Percentiles rank a stretch among this genome's conserved stretches.
Evolutionary conservation across 2,888 invertebrate genomes (phyloP).

Genomic region (Mythimna ferrago): DNA sequence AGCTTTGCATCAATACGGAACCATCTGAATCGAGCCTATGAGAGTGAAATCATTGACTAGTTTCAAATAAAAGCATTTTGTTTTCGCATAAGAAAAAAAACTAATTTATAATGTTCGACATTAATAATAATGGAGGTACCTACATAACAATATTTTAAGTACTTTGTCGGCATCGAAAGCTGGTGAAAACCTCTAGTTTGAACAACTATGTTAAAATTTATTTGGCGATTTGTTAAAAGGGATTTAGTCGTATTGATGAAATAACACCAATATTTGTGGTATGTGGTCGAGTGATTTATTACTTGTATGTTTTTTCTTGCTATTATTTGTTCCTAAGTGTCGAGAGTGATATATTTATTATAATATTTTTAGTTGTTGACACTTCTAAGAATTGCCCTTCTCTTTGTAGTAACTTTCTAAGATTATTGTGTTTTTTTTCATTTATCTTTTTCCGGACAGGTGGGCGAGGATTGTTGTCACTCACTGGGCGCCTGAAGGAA

Average conservation of each 20-base stretch:
- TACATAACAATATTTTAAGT: constrained; percentile 19
- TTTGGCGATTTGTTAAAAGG: constrained; percentile 47
- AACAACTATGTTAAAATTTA: constrained; percentile 22
- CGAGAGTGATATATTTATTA: constrained; percentile 21
- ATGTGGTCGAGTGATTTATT: constrained; percentile 35
- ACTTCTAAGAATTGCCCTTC: constrained; percentile 20
- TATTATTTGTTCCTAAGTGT: constrained; percentile 8
- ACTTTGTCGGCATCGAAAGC: constrained; percentile 37
- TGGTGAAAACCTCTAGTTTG: constrained; percentile 28
- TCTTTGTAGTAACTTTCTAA: constrained; percentile 24
- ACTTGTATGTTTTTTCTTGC: not conserved
- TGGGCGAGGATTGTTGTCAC: too few relatives aligned
- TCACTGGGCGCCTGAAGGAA: too few relatives aligned
- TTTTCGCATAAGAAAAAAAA: constrained; percentile 28
- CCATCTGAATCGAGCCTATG: not conserved
- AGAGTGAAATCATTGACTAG: not conserved
- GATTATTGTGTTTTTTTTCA: not conserved
- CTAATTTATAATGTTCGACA: constrained; percentile 44
- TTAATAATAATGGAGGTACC: constrained; percentile 20
- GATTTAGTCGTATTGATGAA: constrained; percentile 44
- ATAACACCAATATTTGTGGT: constrained; percentile 13
- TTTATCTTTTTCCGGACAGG: too few relatives aligned
- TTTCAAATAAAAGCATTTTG: constrained; percentile 38
- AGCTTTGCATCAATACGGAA: constrained; percentile 23
- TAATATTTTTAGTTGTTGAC: constrained; percentile 15